Conservation (phyloP, 2,797 vertebrate genomes). For the Scleropages formosus region DNA sequence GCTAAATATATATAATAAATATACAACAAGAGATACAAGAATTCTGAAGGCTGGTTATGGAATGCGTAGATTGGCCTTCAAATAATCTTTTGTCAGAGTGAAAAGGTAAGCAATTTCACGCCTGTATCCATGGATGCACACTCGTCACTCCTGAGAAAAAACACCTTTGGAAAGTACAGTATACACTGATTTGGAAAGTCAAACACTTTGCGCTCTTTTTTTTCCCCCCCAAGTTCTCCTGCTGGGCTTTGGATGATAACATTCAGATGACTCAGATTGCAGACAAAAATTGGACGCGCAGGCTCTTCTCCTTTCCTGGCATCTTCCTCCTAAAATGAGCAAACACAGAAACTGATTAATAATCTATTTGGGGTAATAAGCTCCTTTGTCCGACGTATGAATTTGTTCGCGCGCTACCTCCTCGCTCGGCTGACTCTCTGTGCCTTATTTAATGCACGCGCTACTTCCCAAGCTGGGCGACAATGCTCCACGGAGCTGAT, state of each 20-base stretch:
- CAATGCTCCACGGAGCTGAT: constrained; percentile 1
- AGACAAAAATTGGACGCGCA: constrained; percentile 1
- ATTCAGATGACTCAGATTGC: not conserved
- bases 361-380: not conserved
- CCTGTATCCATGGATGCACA: constrained; percentile 7
- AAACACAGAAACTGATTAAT: constrained; percentile 13
- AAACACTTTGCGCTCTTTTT: not conserved
- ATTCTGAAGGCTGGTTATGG: too few species aligned
- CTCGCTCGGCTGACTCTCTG: not conserved
- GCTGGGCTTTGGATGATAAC: not conserved
- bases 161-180: not conserved
- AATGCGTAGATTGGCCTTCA: too few species aligned
- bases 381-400: not conserved
- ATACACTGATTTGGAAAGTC: not conserved
- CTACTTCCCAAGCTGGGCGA: not conserved
- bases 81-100: not conserved
- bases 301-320: not conserved
- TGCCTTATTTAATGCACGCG: not conserved
- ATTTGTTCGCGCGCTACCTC: too few species aligned
- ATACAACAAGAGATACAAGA: too few species aligned
- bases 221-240: constrained; percentile 5
- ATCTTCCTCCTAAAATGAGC: not conserved
- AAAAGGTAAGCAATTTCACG: constrained; percentile 12
- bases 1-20: too few species aligned
- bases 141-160: not conserved